Evolutionary conservation across 1,140 invertebrate species (phyloP).

Genomic region (Zaprionus kolodkinae): DNA sequence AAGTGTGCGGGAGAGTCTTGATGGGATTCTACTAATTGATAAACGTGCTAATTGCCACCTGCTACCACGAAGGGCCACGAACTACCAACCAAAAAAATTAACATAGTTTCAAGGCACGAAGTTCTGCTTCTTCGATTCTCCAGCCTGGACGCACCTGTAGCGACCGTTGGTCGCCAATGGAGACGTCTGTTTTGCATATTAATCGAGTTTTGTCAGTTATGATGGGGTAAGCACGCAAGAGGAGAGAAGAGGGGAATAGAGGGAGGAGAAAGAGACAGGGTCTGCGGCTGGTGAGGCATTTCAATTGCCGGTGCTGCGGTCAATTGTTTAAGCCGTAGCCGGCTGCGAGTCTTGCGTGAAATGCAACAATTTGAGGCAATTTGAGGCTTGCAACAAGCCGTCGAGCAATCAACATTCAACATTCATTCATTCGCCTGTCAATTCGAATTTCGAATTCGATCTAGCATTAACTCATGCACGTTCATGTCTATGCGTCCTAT

Average conservation of each 20-base stretch:
- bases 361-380: slow-evolving; percentile 74
- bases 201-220: slow-evolving; percentile 58
- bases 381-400: slow-evolving; percentile 41
- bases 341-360: slow-evolving; percentile 61
- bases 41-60: slow-evolving; percentile 69
- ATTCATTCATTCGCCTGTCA: slow-evolving; percentile 54
- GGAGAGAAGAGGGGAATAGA: neutral
- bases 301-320: slow-evolving; percentile 66
- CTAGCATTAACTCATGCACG: slow-evolving; percentile 49
- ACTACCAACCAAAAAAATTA: slow-evolving; percentile 40
- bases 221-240: neutral
- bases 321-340: slow-evolving; percentile 14
- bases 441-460: slow-evolving; percentile 58
- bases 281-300: slow-evolving; percentile 53
- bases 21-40: slow-evolving; percentile 50
- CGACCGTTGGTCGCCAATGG: slow-evolving; percentile 17
- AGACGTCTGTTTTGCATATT: slow-evolving; percentile 66
- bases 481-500: slow-evolving; percentile 30
- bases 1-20: slow-evolving; percentile 31
- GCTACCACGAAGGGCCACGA: slow-evolving; percentile 35
- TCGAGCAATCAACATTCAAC: slow-evolving; percentile 31
- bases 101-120: slow-evolving; percentile 45
- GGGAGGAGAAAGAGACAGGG: neutral
- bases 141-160: slow-evolving; percentile 57
- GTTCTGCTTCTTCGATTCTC: neutral